phyloP scores from a whole-genome alignment of 1,140 invertebrate genomes.

The Brachionus calyciflorus region DNA sequence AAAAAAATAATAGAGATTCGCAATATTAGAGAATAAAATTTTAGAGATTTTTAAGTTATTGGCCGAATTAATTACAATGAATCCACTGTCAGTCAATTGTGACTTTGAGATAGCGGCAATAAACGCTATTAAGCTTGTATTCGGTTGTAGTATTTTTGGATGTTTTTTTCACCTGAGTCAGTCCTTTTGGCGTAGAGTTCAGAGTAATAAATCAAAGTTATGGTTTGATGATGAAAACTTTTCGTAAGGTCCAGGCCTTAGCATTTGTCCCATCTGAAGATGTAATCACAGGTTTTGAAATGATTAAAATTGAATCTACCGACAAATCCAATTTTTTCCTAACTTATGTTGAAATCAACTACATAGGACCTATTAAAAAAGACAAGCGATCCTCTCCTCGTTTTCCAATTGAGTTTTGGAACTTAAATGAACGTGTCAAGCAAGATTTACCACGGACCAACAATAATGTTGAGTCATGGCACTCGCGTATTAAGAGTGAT shows the following conservation, averaged over 20 bases:
- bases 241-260: too few relatives aligned
- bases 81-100: background rate
- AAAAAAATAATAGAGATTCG: too few relatives aligned
- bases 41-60: background rate
- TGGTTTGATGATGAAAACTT: too few relatives aligned
- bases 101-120: constrained; percentile 7
- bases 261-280: too few relatives aligned
- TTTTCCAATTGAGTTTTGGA: background rate
- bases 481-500: background rate
- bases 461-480: constrained; percentile 7
- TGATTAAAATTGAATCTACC: too few relatives aligned
- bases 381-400: background rate
- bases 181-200: background rate
- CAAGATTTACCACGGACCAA: background rate
- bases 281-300: too few relatives aligned
- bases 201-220: too few relatives aligned
- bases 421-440: background rate
- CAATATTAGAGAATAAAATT: too few relatives aligned
- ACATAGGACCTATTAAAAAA: background rate
- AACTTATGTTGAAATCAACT: background rate
- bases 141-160: background rate
- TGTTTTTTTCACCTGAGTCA: background rate
- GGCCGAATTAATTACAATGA: background rate
- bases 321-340: background rate
- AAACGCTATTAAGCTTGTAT: background rate